Conservation (phyloP, 2,113 vertebrate species). For the Echinops telfairi region DNA sequence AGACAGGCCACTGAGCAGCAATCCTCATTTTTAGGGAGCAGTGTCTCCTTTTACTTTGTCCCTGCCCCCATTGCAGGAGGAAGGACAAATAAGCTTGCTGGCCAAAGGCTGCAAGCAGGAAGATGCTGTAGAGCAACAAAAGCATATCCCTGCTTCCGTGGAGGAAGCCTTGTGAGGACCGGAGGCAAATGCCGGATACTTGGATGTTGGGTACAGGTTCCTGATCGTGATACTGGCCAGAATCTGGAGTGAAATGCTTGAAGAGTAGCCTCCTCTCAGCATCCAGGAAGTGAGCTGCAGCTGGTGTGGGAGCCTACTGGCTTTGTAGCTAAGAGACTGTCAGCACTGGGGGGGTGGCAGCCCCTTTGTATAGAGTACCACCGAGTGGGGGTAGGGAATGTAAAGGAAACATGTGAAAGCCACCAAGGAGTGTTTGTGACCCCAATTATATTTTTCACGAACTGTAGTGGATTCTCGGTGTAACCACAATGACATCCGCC, state of each 20-base stretch:
- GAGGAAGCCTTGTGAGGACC: too few relatives aligned
- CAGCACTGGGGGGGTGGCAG: neutral
- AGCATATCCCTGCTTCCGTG: neutral
- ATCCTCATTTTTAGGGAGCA: neutral
- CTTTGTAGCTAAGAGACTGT: constrained; percentile 16
- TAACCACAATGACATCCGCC: constrained; percentile 81
- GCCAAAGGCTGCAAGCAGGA: neutral
- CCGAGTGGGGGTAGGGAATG: neutral
- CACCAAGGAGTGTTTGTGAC: constrained; percentile 6
- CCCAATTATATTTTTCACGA: constrained; percentile 60
- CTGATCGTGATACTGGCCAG: neutral
- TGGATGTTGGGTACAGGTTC: neutral
- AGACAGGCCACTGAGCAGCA: neutral
- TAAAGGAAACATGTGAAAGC: constrained; percentile 71
- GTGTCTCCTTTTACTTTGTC: neutral
- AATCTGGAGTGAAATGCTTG: neutral
- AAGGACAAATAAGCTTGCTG: neutral
- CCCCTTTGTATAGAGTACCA: constrained; percentile 3
- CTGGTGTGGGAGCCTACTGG: constrained; percentile 35
- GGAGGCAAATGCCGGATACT: neutral
- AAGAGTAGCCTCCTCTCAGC: neutral
- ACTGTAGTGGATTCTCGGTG: constrained; percentile 43
- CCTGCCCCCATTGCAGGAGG: neutral
- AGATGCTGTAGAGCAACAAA: neutral
- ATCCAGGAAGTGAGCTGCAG: constrained; percentile 30